Conservation (phyloP, 2,797 vertebrate species). For the Hapalemur alaotrensis region DNA sequence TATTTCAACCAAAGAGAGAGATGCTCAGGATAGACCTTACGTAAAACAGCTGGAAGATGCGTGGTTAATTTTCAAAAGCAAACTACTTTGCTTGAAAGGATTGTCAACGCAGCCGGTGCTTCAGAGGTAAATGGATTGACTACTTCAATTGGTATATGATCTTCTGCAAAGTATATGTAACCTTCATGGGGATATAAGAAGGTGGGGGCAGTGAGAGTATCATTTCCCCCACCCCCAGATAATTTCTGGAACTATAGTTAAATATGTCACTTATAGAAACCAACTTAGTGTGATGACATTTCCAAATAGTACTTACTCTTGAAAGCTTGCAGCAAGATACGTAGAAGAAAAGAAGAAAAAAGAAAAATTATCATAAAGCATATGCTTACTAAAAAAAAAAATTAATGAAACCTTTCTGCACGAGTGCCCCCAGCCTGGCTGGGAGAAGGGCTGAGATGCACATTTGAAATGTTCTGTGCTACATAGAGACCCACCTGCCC, state of each 20-base stretch:
- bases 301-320: constrained; percentile 18
- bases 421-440: neutral
- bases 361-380: neutral
- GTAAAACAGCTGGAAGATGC: neutral
- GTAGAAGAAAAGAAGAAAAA: constrained; percentile 20
- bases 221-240: neutral
- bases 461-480: neutral
- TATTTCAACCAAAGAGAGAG: constrained; percentile 26
- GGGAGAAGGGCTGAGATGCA: neutral
- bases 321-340: neutral
- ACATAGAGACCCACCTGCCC: neutral
- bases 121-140: neutral
- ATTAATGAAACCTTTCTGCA: neutral
- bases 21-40: neutral
- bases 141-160: neutral
- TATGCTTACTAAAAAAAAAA: neutral
- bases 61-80: constrained; percentile 3
- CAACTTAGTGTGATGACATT: neutral
- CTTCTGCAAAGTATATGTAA: neutral
- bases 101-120: neutral
- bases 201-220: neutral
- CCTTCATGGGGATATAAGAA: neutral
- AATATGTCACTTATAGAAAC: neutral
- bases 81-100: neutral
- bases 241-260: constrained; percentile 13